phyloP scores from a whole-genome alignment of 35 echinoderm and acorn worm species.

The Heliocidaris erythrogramma region DNA sequence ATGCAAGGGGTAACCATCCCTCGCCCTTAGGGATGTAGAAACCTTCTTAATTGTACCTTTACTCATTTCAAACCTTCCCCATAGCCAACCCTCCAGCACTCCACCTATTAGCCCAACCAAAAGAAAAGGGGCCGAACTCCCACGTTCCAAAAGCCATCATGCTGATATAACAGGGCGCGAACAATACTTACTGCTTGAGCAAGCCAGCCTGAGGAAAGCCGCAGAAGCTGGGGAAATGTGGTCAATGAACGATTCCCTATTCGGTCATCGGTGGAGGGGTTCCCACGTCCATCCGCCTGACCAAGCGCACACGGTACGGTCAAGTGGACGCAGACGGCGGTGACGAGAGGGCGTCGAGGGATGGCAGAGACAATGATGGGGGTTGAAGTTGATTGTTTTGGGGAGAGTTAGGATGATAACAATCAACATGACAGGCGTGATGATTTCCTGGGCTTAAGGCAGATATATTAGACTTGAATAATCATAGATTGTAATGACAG shows the following conservation, averaged over 20 bases:
- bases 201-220: not conserved
- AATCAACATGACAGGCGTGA: not conserved
- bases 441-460: no score
- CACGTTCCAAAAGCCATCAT: not conserved
- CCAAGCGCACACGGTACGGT: not conserved
- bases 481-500: no score
- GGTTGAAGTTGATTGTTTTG: not conserved
- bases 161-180: not conserved
- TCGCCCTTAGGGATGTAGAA: not conserved
- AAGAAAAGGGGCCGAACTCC: not conserved
- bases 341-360: not conserved
- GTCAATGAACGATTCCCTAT: not conserved
- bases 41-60: not conserved
- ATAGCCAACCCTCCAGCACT: not conserved
- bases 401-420: not conserved
- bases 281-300: not conserved
- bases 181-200: not conserved
- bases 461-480: no score
- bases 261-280: not conserved
- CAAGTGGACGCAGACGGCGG: not conserved
- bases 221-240: not conserved
- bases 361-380: not conserved
- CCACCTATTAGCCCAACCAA: not conserved
- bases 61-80: not conserved
- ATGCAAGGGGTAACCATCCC: not conserved